Evolutionary conservation across 1,140 invertebrate species (phyloP), one percentile per base, ranked within the genome.

Genomic region (Battus philenor): DNA sequence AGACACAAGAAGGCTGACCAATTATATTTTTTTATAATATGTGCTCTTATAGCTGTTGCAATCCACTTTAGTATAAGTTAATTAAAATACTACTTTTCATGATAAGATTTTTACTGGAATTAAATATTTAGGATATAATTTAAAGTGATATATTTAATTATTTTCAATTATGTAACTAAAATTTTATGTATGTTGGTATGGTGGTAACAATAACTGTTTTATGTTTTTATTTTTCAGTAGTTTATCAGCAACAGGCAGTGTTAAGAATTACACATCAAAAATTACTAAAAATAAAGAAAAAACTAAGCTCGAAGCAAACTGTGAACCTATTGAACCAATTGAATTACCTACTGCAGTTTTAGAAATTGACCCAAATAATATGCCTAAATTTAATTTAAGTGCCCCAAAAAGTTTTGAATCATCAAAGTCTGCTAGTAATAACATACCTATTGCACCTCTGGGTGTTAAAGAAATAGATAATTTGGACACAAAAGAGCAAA

Each of bases 271-370:
- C n/a, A n/a, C n/a, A n/a, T n/a, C n/a, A n/a, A n/a, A n/a, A n/a
- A n/a, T n/a, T n/a, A 16, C 11, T 30, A 64, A 68, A 86, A 44
- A 60, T 38, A 61, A 63, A 86, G 67, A 47, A 81, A 50, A 57
- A 6, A 59, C 17, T 50, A 68, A 52, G n/a, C n/a, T 50, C 27
- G 72, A 8, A 61, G 76, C 56, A 9, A 85, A 59, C 67, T 7
- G 52, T 75, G 1, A 22, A 27, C 1, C 2, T 6, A 30, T 1
- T 9, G 60, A 86, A 34, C 65, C 84, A 8, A 72, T 91, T 1
- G 89, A 90, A 55, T 71, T 93, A 32, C 89, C 90, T 0, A 86
- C 86, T 34, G 87, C 90, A 45, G 70, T 86, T 26, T 79, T 93
- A 44, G 89, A 90, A n/a, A 89, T 90, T 89, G 88, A 86, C 78